Base-by-base conservation (phyloP, 1,140 invertebrate species). In the Drosophila tropicalis region DNA sequence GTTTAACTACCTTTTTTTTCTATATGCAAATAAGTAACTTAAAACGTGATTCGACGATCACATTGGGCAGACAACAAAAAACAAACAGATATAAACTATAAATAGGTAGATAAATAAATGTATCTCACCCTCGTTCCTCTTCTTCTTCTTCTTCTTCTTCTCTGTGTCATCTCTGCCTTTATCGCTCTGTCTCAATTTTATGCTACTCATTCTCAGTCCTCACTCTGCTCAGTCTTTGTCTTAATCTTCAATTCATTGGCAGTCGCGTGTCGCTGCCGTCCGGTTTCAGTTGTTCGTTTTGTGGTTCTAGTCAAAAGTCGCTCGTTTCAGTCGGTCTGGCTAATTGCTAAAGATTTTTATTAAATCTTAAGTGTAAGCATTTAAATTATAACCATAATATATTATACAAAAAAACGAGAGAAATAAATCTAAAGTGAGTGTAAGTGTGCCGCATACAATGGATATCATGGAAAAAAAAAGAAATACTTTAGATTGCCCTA, bases 21-120 rank as follows among this genome's bases (percentile, higher is more conserved):
- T 58, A 5, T 76, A 76, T 76, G 73, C 60, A 76, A 76, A 76
- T 76, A 63, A 13, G 4, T 32, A 19, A 63, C 67, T 54, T 17
- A 56, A 56, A 39, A 76, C 75, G 75, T 77, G 75, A 77, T 77
- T 73, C 29, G 29, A 29, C 29, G 29, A 29, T 29, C 29, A 29
- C 29, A 29, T 29, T 29, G 29, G 62, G 41, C 29, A 32, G 1
- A 13, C 36, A 25, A 57, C n/a, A 57, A 57, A 34, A 34, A 36
- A 25, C 47, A 10, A 36, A 3, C 3, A 39, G 12, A 39, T 22
- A 44, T 17, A 12, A 22, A 51, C 44, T 51, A 51, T 51, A 51
- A 51, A 51, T 51, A 51, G 44, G 44, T 51, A 51, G 44, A 51
- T 29, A 67, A 60, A 60, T 22, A 13, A 60, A 60, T 39, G 15